Evolutionary conservation across 2,888 invertebrate genomes (phyloP), one percentile per base, ranked within the genome.

Genomic region (Rhaphigaster nebulosa): DNA sequence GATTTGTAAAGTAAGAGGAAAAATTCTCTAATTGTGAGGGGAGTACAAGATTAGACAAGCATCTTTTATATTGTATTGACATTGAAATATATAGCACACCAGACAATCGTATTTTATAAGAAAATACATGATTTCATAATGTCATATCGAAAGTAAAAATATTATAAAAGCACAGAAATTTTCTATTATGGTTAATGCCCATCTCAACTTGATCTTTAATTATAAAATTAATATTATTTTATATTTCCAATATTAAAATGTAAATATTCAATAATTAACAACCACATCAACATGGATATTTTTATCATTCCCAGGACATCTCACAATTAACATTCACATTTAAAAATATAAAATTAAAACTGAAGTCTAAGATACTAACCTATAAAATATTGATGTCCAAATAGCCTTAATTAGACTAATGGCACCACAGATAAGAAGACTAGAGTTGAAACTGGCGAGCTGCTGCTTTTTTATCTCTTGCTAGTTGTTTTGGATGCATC

Each of bases 401-500:
- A 26, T 45, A 80, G 80, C 26, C 80, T 80, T 15, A 8, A 41
- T 41, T 41, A 23, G 80, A 80, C 80, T 80, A 38, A 41, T 41
- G 80, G 10, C 41, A 80, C 18, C 29, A 29, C 8, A 20, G 41
- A 38, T 80, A 26, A 80, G 80, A 80, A 87, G 90, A 52, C 84
- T 84, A 90, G 41, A 84, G 90, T 38, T 90, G 90, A 54, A 90
- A 84, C 54, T 90, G 90, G 13, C 90, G 80, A 41, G 90, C 90
- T 26, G 89, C 89, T 6, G 89, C 89, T 88, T 91, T 91, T 94
- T 93, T 93, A 92, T 95, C 95, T 88, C 95, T 93, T 93, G 95
- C 95, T 26, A 95, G 95, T 93, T 95, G 95, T 76, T 95, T 94
- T 0, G 96, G 96, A 93, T 96, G 96, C 96, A 96, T 96, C 89